A percentile compares a stretch with the other conserved stretches of the same genome.
Conservation (phyloP, 2,797 vertebrate species). For the Clarias fuscus region DNA sequence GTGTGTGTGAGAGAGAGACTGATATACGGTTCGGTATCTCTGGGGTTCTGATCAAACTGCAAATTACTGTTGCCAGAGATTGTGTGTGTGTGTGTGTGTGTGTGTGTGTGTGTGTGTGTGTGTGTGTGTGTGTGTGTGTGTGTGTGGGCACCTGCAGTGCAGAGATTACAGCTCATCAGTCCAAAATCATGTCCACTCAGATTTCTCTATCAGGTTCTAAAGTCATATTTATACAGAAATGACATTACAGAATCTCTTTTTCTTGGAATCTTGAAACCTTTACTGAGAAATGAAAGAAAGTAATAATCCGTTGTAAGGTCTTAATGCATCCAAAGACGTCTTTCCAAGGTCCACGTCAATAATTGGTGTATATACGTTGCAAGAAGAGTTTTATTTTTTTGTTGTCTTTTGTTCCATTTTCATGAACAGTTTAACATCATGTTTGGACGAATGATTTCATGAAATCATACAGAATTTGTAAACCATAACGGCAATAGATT, state of each 20-base stretch:
- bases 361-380: not conserved
- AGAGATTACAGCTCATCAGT: constrained; percentile 39
- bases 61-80: constrained; percentile 17
- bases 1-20: not conserved
- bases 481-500: too few species aligned
- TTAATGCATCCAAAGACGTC: not conserved
- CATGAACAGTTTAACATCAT: too few species aligned
- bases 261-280: not conserved
- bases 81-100: not conserved
- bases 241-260: not conserved
- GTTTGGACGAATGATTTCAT: too few species aligned
- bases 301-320: too few species aligned
- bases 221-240: constrained; percentile 9
- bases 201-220: not conserved
- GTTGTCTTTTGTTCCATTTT: not conserved
- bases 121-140: constrained; percentile 11
- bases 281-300: not conserved
- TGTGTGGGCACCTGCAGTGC: constrained; percentile 26
- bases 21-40: not conserved
- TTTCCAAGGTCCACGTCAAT: not conserved
- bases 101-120: constrained; percentile 18
- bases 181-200: constrained; percentile 11
- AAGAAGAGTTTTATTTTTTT: too few species aligned
- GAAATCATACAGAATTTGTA: too few species aligned
- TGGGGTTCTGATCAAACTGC: constrained; percentile 24